Conservation (phyloP, 2,113 vertebrate genomes). For the Salminus brasiliensis region DNA sequence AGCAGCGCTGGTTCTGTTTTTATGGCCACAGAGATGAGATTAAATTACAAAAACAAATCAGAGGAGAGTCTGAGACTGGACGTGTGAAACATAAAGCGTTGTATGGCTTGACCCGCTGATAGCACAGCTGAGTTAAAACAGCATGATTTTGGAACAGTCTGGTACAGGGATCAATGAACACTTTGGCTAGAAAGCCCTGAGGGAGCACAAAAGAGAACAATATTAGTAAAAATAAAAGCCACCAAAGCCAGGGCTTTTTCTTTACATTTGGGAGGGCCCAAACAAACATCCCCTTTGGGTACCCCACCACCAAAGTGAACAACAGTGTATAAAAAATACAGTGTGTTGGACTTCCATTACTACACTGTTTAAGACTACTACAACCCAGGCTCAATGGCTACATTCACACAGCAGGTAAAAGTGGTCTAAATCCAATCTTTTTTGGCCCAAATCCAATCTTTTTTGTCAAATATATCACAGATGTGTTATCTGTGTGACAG, state of each 20-base stretch:
- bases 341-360: no score
- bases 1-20: neutral
- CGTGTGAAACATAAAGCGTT: neutral
- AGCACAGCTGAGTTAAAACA: slow-evolving; percentile 12
- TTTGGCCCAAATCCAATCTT: no score
- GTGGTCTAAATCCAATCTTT: no score
- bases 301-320: no score
- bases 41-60: slow-evolving; percentile 27
- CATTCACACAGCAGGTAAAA: no score
- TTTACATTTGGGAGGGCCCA: neutral
- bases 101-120: neutral
- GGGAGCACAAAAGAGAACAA: neutral
- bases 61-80: neutral
- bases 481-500: no score
- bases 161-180: neutral
- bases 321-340: no score
- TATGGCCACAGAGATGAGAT: slow-evolving; percentile 2
- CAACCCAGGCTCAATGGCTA: no score
- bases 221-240: neutral
- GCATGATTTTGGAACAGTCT: neutral
- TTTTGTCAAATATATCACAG: no score
- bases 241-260: neutral
- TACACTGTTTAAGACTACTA: no score
- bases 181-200: neutral
- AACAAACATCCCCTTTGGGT: neutral